Conservation (phyloP, 2,113 vertebrate genomes). For the Rhadina sibilatrix region DNA sequence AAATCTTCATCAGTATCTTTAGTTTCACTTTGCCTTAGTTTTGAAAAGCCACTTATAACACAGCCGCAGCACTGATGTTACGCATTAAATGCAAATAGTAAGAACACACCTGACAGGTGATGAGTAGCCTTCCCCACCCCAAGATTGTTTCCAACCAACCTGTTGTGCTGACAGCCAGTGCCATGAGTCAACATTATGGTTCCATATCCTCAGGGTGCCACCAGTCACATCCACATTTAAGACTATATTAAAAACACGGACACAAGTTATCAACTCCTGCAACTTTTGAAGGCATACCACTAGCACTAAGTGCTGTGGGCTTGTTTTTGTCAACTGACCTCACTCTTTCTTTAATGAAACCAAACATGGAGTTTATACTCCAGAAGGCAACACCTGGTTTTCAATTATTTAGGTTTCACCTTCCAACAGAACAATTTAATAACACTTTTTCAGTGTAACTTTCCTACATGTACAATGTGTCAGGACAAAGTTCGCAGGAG, state of each 20-base stretch:
- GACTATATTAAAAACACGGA: background rate
- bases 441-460: background rate
- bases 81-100: background rate
- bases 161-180: background rate
- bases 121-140: background rate
- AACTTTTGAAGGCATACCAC: background rate
- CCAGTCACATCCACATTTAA: background rate
- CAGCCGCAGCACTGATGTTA: background rate
- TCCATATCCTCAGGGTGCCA: background rate
- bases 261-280: background rate
- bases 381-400: background rate
- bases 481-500: background rate
- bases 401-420: background rate
- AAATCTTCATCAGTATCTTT: background rate
- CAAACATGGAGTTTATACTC: background rate
- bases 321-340: background rate
- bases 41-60: background rate
- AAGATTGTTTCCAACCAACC: background rate
- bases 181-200: background rate
- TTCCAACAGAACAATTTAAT: background rate
- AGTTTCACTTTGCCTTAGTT: background rate
- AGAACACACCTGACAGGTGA: background rate
- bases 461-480: background rate
- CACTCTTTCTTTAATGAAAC: background rate
- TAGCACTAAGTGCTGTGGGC: background rate